Evolutionary conservation across 2,888 invertebrate species (phyloP), one percentile per base, ranked within the genome.

Genomic region (Gordius sp.): DNA sequence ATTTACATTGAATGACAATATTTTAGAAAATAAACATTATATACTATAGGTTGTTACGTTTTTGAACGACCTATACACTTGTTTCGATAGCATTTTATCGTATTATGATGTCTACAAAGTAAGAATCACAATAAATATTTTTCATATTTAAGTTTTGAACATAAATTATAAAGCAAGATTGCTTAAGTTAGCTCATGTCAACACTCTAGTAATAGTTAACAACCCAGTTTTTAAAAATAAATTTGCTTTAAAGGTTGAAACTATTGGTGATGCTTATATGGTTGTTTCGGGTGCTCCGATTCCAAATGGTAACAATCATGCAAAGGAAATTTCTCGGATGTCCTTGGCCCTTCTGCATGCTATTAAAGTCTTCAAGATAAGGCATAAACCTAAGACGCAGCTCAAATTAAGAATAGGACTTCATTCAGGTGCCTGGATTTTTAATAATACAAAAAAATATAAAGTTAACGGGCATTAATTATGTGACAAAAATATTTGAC

Each of bases 261-360:
- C 85, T 41, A 86, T 86, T 60, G 86, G 86, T 27, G 82, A 82
- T 64, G 81, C 81, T 0, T 82, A 81, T 65, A 84, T 84, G 81
- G 81, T 80, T 1, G 83, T 79, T 0, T 84, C 84, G 28, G 81
- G 81, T 0, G 68, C 81, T 0, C 81, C 81, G 0, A 74, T 80
- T 56, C 70, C 79, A 56, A 85, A 85, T 68, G 80, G 78, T 1
- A 76, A 81, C 65, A 74, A 77, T 58, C 85, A 86, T 69, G 84
- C 83, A 1, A 84, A 84, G 8, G 84, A 86, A 72, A 83, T 86
- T 59, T 85, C 85, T 8, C 84, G 84, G 0, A 86, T 86, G 86
- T 79, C 86, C 2, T 71, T 86, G 59, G 84, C 85, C 64, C 72
- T 86, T 61, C 68, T 86, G 59, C 78, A 79, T 60, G 83, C 82